Percentiles rank a stretch among this genome's conserved stretches.
Conservation (phyloP, 2,888 invertebrate genomes). For the Yponomeuta plumbellus region DNA sequence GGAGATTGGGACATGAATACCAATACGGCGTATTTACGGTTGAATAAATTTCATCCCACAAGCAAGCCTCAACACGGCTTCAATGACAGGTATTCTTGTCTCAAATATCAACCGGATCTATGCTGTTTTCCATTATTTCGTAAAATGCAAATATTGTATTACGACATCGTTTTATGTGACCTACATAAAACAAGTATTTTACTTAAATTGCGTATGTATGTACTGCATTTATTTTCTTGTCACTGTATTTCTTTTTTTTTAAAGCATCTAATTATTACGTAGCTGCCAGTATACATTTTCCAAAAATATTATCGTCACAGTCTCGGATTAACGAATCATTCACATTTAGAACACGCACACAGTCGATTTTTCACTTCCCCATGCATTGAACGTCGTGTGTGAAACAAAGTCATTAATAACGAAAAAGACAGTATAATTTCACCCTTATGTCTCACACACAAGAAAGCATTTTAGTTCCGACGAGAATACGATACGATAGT, state of each 20-base stretch:
- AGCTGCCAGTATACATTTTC: neutral
- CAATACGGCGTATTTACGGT: neutral
- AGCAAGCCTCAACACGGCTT: neutral
- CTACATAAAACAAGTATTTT: too few relatives aligned
- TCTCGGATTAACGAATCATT: constrained; percentile 26
- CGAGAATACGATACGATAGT: constrained; percentile 1
- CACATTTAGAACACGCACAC: constrained; percentile 41
- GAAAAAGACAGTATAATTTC: neutral
- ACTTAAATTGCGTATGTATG: too few relatives aligned
- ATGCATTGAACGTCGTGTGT: constrained; percentile 20
- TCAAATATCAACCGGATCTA: neutral
- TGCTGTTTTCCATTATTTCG: neutral
- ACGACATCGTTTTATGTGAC: too few relatives aligned
- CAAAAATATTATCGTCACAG: neutral
- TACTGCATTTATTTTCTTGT: too few relatives aligned
- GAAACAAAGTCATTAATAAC: constrained; percentile 9
- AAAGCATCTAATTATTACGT: neutral
- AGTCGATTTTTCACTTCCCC: constrained; percentile 25
- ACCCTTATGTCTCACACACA: neutral
- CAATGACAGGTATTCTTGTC: neutral
- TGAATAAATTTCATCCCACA: neutral
- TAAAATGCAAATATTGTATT: neutral
- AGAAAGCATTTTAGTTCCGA: constrained; percentile 12
- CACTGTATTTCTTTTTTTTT: too few relatives aligned
- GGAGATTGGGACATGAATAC: neutral